Evolutionary conservation across 2,113 vertebrate genomes (phyloP).

Genomic region (Tylochromis polylepis): DNA sequence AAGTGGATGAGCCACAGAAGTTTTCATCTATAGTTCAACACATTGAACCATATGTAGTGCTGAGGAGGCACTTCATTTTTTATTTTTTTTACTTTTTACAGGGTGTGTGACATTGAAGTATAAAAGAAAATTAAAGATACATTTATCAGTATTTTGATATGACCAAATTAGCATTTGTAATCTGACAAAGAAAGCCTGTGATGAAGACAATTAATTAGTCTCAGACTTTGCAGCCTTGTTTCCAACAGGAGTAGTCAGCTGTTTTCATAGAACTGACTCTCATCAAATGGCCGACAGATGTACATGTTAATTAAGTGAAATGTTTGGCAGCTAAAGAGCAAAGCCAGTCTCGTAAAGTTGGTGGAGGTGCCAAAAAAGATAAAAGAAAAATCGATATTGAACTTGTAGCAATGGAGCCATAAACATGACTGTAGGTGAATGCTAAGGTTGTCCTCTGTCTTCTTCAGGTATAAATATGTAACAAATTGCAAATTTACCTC

Average conservation of each 20-base stretch:
- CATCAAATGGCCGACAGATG: neutral
- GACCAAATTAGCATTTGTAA: neutral
- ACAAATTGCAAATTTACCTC: neutral
- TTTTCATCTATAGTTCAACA: neutral
- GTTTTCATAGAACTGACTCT: neutral
- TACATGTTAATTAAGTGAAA: neutral
- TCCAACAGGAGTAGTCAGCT: neutral
- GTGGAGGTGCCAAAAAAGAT: neutral
- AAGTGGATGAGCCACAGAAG: neutral
- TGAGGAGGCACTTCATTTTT: neutral
- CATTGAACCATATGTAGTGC: neutral
- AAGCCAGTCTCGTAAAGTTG: neutral
- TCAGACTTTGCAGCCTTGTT: neutral
- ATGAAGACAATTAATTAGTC: neutral
- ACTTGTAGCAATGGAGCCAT: neutral
- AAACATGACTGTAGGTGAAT: neutral
- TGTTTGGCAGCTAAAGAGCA: neutral
- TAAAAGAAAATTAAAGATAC: neutral
- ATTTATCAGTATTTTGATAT: neutral
- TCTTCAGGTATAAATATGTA: neutral
- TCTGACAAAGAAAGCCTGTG: neutral
- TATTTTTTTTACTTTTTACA: neutral
- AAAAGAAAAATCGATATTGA: neutral
- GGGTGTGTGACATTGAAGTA: neutral
- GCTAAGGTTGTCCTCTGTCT: neutral